Evolutionary conservation across 2,888 invertebrate species (phyloP).

Genomic region (Pollenia amentaria): DNA sequence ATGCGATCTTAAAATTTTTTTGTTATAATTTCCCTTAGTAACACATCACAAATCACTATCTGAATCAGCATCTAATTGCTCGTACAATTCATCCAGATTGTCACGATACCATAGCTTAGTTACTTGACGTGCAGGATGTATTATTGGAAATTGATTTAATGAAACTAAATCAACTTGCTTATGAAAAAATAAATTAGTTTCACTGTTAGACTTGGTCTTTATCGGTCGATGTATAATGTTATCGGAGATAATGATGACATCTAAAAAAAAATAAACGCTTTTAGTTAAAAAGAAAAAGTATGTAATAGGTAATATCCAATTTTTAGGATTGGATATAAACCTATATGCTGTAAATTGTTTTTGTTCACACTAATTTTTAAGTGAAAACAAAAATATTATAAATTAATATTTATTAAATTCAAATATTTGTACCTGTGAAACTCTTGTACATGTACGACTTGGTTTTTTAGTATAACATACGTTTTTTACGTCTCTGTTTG

Average conservation of each 20-base stretch:
- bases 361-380: no score
- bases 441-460: no score
- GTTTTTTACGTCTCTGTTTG: no score
- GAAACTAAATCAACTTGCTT: slow-evolving; percentile 10
- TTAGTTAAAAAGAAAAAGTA: not conserved
- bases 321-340: no score
- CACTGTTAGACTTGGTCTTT: not conserved
- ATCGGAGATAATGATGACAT: slow-evolving; percentile 54
- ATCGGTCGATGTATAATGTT: slow-evolving; percentile 15
- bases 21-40: slow-evolving; percentile 55
- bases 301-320: no score
- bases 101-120: slow-evolving; percentile 62
- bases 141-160: slow-evolving; percentile 37
- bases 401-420: no score
- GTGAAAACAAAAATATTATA: no score
- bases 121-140: not conserved
- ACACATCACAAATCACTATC: slow-evolving; percentile 76
- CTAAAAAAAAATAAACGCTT: slow-evolving; percentile 72
- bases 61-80: slow-evolving; percentile 77
- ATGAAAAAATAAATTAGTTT: not conserved
- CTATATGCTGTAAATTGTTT: no score
- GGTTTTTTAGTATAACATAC: no score
- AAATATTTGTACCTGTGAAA: no score
- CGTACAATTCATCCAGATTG: slow-evolving; percentile 77
- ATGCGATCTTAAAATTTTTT: not conserved